These are phyloP conservation scores for Drosophila vallismaia DNA, from an alignment of 2,888 invertebrate genomes.

Conservation along the genomic window DNA sequence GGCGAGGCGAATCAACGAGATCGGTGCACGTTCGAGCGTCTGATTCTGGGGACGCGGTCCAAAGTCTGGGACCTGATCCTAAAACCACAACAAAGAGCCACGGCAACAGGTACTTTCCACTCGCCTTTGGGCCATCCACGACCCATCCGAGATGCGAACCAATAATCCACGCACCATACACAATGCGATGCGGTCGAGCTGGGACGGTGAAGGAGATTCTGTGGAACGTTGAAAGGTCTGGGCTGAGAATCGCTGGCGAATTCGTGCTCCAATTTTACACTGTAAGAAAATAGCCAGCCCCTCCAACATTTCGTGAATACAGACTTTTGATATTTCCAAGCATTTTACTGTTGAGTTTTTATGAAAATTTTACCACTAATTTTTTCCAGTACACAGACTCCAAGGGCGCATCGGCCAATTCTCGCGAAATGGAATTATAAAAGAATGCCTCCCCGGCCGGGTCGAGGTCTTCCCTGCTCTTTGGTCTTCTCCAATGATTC, in stretches of 20 bases:
- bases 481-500: constrained; percentile 33
- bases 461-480: constrained; percentile 30
- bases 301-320: too few species aligned
- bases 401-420: constrained; percentile 80
- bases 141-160: constrained; percentile 64
- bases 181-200: constrained; percentile 63
- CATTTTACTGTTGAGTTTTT: not conserved
- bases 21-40: constrained; percentile 73
- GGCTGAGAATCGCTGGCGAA: constrained; percentile 40
- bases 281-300: not conserved
- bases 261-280: constrained; percentile 42
- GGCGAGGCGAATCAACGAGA: constrained; percentile 70
- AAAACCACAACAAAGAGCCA: constrained; percentile 66
- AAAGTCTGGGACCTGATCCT: constrained; percentile 42
- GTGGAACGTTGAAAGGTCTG: constrained; percentile 55
- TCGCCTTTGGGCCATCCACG: constrained; percentile 66
- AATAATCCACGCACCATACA: constrained; percentile 70
- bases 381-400: constrained; percentile 53
- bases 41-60: not conserved
- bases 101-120: constrained; percentile 73
- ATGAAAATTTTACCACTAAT: not conserved
- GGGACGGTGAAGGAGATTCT: constrained; percentile 52
- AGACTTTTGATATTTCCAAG: too few species aligned
- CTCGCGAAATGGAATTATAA: constrained; percentile 82
- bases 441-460: constrained; percentile 71